These are phyloP conservation scores for Crax fasciolata DNA, from an alignment of 2,797 vertebrate genomes.

Conservation along the genomic window DNA sequence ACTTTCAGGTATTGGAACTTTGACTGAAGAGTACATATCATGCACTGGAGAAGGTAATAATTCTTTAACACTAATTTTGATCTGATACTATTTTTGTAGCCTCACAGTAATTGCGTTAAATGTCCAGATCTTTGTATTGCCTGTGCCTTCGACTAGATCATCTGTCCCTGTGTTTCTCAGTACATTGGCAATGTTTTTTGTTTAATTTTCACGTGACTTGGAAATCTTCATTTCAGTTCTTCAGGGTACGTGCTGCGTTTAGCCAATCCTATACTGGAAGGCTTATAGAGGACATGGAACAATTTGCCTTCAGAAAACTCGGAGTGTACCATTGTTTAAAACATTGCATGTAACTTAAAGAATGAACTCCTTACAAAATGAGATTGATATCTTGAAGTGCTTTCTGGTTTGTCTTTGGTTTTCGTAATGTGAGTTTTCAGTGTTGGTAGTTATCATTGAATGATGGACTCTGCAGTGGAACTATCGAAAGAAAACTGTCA, in stretches of 20 bases:
- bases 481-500: not conserved
- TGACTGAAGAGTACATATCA: conserved; percentile 23
- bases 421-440: not conserved
- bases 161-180: not conserved
- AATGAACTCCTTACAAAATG: not conserved
- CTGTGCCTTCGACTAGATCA: not conserved
- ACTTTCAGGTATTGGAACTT: conserved; percentile 48
- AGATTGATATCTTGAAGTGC: not conserved
- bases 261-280: not conserved
- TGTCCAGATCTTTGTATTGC: not conserved
- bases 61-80: not conserved
- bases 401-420: not conserved
- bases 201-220: not conserved
- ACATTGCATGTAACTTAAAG: not conserved
- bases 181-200: not conserved
- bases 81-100: not conserved
- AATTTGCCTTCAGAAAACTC: not conserved
- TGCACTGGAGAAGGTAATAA: conserved; percentile 64
- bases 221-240: not conserved
- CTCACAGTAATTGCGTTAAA: accelerated
- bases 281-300: not conserved
- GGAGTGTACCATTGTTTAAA: not conserved
- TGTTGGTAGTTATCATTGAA: not conserved
- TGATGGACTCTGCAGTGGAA: not conserved
- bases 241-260: not conserved